Base-by-base conservation (phyloP, 2,797 vertebrate species). In the Etheostoma nigrum region DNA sequence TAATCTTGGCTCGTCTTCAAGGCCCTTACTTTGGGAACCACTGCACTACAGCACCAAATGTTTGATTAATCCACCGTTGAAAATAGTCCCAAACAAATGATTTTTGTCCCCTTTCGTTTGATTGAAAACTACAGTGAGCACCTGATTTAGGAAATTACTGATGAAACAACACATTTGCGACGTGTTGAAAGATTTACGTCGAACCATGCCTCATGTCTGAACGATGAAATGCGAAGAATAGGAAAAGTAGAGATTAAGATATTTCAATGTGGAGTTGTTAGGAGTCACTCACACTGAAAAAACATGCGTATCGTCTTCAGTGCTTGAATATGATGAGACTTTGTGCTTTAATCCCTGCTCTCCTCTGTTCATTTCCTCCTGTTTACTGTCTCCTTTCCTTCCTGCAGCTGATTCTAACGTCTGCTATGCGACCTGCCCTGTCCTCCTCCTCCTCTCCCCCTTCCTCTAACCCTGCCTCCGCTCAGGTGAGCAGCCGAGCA, bases 401-500 rank as follows among this genome's bases (percentile, higher is more conserved):
- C 55, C 68, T 88, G 86, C 90, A 95, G 94, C 89, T 95, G 88
- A 95, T 95, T 92, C 91, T 95, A 72, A 95, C 95, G 1, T 95
- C 94, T 78, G 90, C 94, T 83, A 93, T 95, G 91, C 87, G 94
- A 82, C 93, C 93, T 80, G 89, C 88, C 55, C 84, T 86, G 36
- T 86, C 88, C 9, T 87, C 88, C 9, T 75, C 85, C 25, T 85
- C 84, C 69, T 91, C 83, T 25, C 51, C 81, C 69, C 36, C 86
- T 68, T 92, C 91, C 90, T 96, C 96, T 95, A 96, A 95, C 92
- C 95, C 93, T 78, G 94, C 96, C 93, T 96, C 97, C 79, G 94
- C 96, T 93, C 98, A 99, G 98, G 98, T 99, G 95, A 98, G 96
- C 86, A 68, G 53, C 72, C 4, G 3, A 77, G 84, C 23, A 42